Conservation (phyloP, 2,888 invertebrate species). For the Cheilosia variabilis region DNA sequence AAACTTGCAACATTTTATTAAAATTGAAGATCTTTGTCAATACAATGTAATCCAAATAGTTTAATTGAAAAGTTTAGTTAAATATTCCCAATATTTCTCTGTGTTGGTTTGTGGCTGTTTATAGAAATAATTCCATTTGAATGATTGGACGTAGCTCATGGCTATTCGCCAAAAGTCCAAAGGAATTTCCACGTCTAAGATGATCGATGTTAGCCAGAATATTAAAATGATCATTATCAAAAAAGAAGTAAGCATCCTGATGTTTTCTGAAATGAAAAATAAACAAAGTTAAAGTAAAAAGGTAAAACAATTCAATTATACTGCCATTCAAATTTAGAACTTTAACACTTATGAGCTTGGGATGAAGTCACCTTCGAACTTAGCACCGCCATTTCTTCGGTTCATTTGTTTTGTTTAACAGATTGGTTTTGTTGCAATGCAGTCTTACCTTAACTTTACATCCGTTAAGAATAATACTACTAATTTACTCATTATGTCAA, state of each 20-base stretch:
- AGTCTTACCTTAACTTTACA: too few species aligned
- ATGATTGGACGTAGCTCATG: conserved; percentile 34
- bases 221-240: conserved; percentile 54
- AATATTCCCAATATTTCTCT: conserved; percentile 39
- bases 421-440: too few species aligned
- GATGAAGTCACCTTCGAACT: too few species aligned
- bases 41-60: conserved; percentile 12
- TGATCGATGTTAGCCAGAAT: conserved; percentile 42
- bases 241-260: conserved; percentile 30
- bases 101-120: conserved; percentile 31
- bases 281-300: background rate
- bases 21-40: background rate
- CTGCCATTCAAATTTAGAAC: too few species aligned
- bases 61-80: conserved; percentile 23
- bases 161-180: conserved; percentile 42
- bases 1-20: background rate
- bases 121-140: background rate
- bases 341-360: too few species aligned
- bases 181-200: conserved; percentile 37
- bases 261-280: conserved; percentile 45
- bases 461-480: too few species aligned
- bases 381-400: too few species aligned
- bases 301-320: too few species aligned
- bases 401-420: too few species aligned
- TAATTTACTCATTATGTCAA: too few species aligned